Evolutionary conservation across 1,140 invertebrate species (phyloP).

Genomic region (Leptinotarsa defecta): DNA sequence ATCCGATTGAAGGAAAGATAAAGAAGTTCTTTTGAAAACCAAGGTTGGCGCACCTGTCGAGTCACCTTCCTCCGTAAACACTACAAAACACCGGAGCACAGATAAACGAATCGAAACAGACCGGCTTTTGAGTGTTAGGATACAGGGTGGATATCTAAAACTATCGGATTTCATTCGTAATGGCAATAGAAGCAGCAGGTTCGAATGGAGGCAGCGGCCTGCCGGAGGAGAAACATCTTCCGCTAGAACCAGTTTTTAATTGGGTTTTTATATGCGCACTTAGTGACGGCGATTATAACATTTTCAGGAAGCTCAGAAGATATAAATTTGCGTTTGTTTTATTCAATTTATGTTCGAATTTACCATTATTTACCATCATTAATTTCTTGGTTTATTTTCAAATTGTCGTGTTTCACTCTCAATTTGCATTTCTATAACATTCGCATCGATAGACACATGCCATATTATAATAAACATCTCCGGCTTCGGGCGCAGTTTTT

Average conservation of each 20-base stretch:
- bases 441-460: not conserved
- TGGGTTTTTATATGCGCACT: not conserved
- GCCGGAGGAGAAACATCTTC: not conserved
- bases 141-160: slow-evolving; percentile 10
- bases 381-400: not conserved
- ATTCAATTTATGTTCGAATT: not conserved
- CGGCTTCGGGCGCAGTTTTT: too few species aligned
- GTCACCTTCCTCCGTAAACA: slow-evolving; percentile 13
- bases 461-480: not conserved
- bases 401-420: not conserved
- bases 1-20: slow-evolving; percentile 17
- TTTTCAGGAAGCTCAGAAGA: not conserved
- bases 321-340: not conserved
- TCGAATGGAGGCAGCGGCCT: not conserved
- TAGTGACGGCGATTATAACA: not conserved
- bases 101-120: slow-evolving; percentile 2
- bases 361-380: not conserved
- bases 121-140: not conserved
- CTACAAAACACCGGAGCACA: not conserved
- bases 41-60: slow-evolving; percentile 23
- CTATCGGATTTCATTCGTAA: not conserved
- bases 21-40: slow-evolving; percentile 7
- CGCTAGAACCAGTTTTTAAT: slow-evolving; percentile 6
- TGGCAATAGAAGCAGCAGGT: not conserved
- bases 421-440: not conserved